A percentile compares a stretch with the other conserved stretches of the same genome.
These are phyloP conservation scores for Illadopsis cleaveri DNA, from an alignment of 2,113 vertebrate species.

Conservation along the genomic window DNA sequence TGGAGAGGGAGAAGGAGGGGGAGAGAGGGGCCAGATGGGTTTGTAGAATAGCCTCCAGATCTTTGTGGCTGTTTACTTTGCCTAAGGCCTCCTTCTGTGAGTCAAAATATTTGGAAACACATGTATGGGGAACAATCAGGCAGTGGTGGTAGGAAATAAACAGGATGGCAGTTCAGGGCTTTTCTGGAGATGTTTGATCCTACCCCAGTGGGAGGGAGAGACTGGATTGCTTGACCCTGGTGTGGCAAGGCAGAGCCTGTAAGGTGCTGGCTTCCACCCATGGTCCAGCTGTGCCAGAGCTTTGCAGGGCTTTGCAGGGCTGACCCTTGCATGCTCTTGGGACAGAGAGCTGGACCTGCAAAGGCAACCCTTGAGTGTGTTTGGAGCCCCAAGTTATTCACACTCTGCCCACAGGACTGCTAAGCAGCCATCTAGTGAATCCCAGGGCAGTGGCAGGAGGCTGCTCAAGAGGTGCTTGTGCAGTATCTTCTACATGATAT, in stretches of 20 bases:
- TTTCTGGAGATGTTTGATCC: background rate
- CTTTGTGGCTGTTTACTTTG: background rate
- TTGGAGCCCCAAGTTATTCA: background rate
- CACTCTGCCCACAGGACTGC: background rate
- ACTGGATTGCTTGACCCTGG: background rate
- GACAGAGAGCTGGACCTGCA: background rate
- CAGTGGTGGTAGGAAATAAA: background rate
- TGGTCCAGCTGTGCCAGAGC: background rate
- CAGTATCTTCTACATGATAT: background rate
- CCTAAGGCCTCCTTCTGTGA: background rate
- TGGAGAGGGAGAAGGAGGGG: background rate
- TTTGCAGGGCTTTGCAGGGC: background rate
- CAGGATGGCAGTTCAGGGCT: background rate
- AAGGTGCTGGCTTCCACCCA: background rate
- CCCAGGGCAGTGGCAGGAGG: background rate
- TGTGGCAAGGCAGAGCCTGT: background rate
- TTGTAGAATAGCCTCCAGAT: background rate
- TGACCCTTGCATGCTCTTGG: background rate
- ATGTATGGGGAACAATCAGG: background rate
- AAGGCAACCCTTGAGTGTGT: background rate
- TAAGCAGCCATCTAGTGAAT: background rate
- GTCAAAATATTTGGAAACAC: background rate
- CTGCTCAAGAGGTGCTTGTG: background rate
- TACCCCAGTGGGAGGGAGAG: background rate
- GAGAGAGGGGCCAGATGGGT: fast-evolving